A percentile compares a stretch with the other conserved stretches of the same genome.
Evolutionary conservation across 2,888 invertebrate species (phyloP).

Genomic region (Netelia fuscicornis): DNA sequence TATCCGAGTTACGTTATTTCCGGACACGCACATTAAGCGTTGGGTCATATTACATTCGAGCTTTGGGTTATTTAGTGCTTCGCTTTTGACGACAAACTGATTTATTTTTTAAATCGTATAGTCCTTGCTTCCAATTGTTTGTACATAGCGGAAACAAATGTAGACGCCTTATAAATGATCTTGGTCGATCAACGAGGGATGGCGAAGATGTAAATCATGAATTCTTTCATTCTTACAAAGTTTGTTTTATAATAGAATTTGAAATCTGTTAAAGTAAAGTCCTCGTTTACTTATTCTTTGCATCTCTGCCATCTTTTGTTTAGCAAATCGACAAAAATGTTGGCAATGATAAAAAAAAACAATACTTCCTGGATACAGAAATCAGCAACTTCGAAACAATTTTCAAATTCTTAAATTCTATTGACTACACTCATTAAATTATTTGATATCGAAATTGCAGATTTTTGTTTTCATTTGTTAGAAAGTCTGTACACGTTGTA

Average conservation of each 20-base stretch:
- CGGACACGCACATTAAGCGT: conserved; percentile 40
- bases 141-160: conserved; percentile 39
- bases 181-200: conserved; percentile 25
- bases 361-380: conserved; percentile 14
- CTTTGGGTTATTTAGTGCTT: conserved; percentile 58
- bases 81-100: conserved; percentile 39
- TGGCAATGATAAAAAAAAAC: neutral
- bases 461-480: conserved; percentile 12
- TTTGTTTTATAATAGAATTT: neutral
- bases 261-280: neutral
- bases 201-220: neutral
- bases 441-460: neutral
- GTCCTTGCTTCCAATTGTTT: conserved; percentile 57
- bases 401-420: neutral
- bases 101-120: conserved; percentile 28
- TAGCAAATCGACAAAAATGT: neutral
- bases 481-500: neutral
- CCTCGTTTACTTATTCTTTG: neutral
- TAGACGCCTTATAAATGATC: conserved; percentile 18
- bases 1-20: conserved; percentile 4
- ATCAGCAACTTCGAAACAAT: conserved; percentile 38
- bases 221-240: neutral
- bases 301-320: conserved; percentile 22
- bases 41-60: conserved; percentile 34
- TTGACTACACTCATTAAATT: neutral